These are phyloP conservation scores for Aythya baeri DNA, from an alignment of 2,113 vertebrate genomes.

Conservation along the genomic window DNA sequence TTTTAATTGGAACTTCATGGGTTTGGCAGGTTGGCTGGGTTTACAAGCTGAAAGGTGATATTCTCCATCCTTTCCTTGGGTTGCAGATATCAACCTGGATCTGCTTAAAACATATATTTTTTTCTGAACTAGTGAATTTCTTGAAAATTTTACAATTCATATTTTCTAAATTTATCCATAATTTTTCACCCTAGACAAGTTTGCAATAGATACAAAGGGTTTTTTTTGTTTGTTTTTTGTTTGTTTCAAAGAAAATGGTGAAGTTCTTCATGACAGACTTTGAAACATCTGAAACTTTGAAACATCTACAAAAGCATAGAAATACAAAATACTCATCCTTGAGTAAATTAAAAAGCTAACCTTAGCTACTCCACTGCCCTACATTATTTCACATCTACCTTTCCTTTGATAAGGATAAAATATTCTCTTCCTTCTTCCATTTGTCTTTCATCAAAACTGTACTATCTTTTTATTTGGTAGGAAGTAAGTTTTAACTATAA, in stretches of 20 bases:
- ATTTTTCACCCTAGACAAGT: background rate
- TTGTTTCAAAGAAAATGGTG: background rate
- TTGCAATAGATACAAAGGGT: background rate
- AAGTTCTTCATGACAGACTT: background rate
- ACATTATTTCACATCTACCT: background rate
- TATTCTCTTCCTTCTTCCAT: background rate
- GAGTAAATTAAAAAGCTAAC: background rate
- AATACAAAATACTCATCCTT: background rate
- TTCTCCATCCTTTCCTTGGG: background rate
- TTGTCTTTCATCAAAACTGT: background rate
- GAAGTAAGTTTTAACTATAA: background rate
- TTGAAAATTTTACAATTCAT: background rate
- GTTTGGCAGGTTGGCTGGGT: background rate
- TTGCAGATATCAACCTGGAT: background rate
- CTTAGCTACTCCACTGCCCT: background rate
- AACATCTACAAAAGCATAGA: background rate
- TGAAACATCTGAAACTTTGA: background rate
- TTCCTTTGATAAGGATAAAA: background rate
- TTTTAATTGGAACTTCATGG: background rate
- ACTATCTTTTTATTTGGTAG: background rate
- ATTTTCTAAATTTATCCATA: background rate
- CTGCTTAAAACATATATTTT: background rate
- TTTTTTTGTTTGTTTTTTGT: background rate
- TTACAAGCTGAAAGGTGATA: background rate
- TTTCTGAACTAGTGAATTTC: background rate